Percentiles rank a stretch among this genome's conserved stretches.
Evolutionary conservation across 1,140 invertebrate species (phyloP).

Genomic region (Aphidius gifuensis): DNA sequence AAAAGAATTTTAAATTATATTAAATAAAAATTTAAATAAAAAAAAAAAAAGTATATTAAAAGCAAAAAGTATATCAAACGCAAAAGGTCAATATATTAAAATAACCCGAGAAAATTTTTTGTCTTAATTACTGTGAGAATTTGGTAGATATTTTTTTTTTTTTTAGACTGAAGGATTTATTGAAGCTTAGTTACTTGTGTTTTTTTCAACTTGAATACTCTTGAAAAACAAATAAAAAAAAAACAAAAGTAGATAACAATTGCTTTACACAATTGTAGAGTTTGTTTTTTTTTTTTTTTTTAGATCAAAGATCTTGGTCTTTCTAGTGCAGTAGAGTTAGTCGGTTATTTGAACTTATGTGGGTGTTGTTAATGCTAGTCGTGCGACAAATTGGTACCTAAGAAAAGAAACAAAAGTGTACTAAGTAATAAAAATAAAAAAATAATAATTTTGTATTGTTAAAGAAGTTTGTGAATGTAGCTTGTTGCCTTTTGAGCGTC

Average conservation of each 20-base stretch:
- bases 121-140: no score
- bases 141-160: no score
- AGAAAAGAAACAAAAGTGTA: neutral
- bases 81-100: no score
- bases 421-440: constrained; percentile 8
- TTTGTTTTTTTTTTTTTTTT: neutral
- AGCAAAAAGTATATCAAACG: no score
- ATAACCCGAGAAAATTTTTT: no score
- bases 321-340: neutral
- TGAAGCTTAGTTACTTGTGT: no score
- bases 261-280: no score
- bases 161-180: no score
- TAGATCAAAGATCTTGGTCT: neutral
- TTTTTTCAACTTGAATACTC: no score
- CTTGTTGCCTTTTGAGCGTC: no score
- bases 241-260: no score
- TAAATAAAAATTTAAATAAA: neutral
- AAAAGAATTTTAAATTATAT: constrained; percentile 4
- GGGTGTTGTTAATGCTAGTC: constrained; percentile 13
- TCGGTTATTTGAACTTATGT: neutral
- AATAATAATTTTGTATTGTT: constrained; percentile 4
- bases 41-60: neutral
- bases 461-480: neutral
- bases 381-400: constrained; percentile 11
- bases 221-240: no score